Percentiles rank a stretch among this genome's conserved stretches.
These are phyloP conservation scores for Melanogrammus aeglefinus DNA, from an alignment of 2,797 vertebrate genomes.

Conservation along the genomic window DNA sequence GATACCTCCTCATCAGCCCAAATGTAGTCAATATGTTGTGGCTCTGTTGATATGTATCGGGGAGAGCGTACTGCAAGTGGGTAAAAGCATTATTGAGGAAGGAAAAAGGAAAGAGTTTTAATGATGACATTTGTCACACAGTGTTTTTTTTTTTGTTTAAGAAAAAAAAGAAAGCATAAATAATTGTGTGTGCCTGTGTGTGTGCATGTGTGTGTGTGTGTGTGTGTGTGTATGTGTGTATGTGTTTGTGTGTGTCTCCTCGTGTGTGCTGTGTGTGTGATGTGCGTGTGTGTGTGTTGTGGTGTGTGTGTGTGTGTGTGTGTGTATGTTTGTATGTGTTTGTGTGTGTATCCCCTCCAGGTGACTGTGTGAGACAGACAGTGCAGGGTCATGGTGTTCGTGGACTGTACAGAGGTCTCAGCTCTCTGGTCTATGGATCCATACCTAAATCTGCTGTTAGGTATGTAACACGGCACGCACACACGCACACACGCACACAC, in stretches of 20 bases:
- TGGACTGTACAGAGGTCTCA: constrained; percentile 93
- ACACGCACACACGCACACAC: constrained; percentile 7
- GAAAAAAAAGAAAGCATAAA: background rate
- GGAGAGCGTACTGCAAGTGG: background rate
- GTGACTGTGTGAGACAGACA: constrained; percentile 90
- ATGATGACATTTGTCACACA: too few species aligned
- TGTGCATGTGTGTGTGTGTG: constrained; percentile 20
- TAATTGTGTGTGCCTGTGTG: background rate
- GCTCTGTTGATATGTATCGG: background rate
- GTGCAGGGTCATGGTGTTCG: constrained; percentile 83
- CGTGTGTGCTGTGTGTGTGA: background rate
- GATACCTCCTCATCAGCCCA: background rate
- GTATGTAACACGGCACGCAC: constrained; percentile 56
- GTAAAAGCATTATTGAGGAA: background rate
- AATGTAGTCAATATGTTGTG: background rate
- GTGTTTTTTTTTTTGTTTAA: too few species aligned
- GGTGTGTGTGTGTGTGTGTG: background rate
- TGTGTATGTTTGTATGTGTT: constrained; percentile 18
- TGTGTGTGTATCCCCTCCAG: constrained; percentile 57
- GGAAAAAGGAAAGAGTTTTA: background rate
- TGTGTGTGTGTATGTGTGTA: too few species aligned
- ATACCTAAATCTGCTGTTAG: constrained; percentile 95
- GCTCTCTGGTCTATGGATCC: constrained; percentile 90
- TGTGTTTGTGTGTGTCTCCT: background rate
- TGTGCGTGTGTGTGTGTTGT: background rate